These are phyloP conservation scores for Blastomussa wellsi DNA, from an alignment of 92 coral and sea anemone species.

Conservation along the genomic window DNA sequence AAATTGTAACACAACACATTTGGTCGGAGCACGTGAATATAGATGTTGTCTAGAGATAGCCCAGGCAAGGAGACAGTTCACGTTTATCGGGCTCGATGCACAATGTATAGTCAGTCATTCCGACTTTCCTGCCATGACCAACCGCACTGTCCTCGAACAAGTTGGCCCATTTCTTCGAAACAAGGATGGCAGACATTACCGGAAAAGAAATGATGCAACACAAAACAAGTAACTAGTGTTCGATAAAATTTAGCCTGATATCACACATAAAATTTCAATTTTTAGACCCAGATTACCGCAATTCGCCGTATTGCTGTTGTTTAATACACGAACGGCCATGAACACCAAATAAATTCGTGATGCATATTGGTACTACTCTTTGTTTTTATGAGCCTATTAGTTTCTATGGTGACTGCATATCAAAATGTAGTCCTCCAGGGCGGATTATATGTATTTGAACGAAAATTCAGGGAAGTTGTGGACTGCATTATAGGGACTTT, in stretches of 20 bases:
- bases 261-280: too few relatives aligned
- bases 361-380: background rate
- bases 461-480: background rate
- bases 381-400: background rate
- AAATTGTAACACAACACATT: too few relatives aligned
- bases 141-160: slow-evolving; percentile 22
- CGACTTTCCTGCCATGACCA: slow-evolving; percentile 37
- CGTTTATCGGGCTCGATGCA: slow-evolving; percentile 32
- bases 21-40: too few relatives aligned
- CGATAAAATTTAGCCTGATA: background rate
- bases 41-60: too few relatives aligned
- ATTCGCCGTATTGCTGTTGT: background rate
- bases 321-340: background rate
- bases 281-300: background rate
- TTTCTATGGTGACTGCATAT: background rate
- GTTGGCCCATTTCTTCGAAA: slow-evolving; percentile 34
- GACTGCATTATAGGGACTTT: background rate
- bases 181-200: slow-evolving; percentile 24
- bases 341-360: background rate
- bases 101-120: slow-evolving; percentile 43
- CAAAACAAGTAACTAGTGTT: background rate
- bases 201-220: slow-evolving; percentile 12
- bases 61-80: too few relatives aligned
- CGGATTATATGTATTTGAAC: too few relatives aligned
- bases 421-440: too few relatives aligned